Evolutionary conservation across 2,797 vertebrate genomes (phyloP).

Genomic region (Agapornis canus): DNA sequence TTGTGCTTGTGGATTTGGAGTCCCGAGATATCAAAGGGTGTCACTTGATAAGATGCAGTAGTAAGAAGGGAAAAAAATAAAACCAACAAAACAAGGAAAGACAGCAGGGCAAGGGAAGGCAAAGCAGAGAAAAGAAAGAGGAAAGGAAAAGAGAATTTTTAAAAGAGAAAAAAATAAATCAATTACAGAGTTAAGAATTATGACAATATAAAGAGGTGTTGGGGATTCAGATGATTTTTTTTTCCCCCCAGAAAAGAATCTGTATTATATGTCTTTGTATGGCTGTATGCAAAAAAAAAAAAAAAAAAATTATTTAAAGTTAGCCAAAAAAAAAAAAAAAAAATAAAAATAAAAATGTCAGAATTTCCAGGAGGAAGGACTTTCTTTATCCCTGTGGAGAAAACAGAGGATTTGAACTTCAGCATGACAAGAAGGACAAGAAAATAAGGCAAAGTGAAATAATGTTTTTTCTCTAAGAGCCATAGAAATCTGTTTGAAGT

Average conservation of each 20-base stretch:
- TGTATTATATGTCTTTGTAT: neutral
- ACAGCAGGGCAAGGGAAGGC: neutral
- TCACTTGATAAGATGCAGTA: accelerated
- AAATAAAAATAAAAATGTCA: neutral
- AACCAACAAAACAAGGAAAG: neutral
- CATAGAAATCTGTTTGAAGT: neutral
- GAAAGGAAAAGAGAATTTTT: neutral
- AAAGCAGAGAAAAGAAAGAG: neutral
- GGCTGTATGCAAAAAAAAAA: neutral
- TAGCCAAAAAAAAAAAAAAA: neutral
- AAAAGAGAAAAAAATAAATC: neutral
- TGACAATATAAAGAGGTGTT: neutral
- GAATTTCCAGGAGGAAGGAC: neutral
- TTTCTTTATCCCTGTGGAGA: neutral
- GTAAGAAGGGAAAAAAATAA: neutral
- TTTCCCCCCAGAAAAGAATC: neutral
- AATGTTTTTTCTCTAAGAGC: neutral
- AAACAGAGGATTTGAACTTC: neutral
- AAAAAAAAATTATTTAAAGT: neutral
- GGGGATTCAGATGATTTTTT: neutral
- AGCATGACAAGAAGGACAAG: neutral
- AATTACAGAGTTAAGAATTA: neutral
- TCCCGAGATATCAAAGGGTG: neutral
- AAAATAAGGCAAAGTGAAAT: neutral
- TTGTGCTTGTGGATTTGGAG: neutral